Evolutionary conservation across 1,140 invertebrate species (phyloP).

Genomic region (Dinoponera quadriceps): DNA sequence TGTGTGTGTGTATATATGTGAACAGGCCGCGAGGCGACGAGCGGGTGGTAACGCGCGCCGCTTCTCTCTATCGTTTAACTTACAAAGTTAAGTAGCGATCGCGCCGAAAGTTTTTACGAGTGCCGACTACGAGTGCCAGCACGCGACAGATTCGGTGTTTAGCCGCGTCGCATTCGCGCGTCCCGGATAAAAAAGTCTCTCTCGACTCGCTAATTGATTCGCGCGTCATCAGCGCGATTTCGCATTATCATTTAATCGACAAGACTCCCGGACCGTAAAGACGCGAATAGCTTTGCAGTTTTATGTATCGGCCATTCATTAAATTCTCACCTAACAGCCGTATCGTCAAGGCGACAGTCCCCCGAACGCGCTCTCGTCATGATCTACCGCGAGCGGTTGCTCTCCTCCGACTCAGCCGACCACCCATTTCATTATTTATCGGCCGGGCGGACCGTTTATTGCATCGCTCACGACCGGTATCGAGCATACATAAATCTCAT

Average conservation of each 20-base stretch:
- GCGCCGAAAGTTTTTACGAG: slow-evolving; percentile 21
- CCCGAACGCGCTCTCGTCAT: background rate
- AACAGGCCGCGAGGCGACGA: background rate
- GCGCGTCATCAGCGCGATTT: slow-evolving; percentile 19
- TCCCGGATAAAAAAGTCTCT: slow-evolving; percentile 1
- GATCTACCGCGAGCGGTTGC: background rate
- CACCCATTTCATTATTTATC: slow-evolving; percentile 68
- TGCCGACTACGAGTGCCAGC: slow-evolving; percentile 11
- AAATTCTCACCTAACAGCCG: slow-evolving; percentile 51
- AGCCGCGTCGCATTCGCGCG: slow-evolving; percentile 8
- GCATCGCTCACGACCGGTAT: slow-evolving; percentile 40
- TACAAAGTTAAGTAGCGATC: slow-evolving; percentile 12
- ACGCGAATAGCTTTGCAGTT: slow-evolving; percentile 21
- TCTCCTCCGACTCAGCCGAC: slow-evolving; percentile 30
- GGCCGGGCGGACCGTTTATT: slow-evolving; percentile 56
- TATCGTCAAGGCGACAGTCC: slow-evolving; percentile 15
- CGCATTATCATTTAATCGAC: slow-evolving; percentile 37
- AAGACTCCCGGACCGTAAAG: slow-evolving; percentile 7
- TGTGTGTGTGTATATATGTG: background rate
- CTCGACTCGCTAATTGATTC: slow-evolving; percentile 54
- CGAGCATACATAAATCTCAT: slow-evolving; percentile 64
- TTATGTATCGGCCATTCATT: slow-evolving; percentile 38
- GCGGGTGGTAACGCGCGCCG: background rate
- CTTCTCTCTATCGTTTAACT: slow-evolving; percentile 13
- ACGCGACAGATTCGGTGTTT: slow-evolving; percentile 22